These are phyloP conservation scores for Molorchus minor DNA, from an alignment of 2,888 invertebrate genomes.

Conservation along the genomic window DNA sequence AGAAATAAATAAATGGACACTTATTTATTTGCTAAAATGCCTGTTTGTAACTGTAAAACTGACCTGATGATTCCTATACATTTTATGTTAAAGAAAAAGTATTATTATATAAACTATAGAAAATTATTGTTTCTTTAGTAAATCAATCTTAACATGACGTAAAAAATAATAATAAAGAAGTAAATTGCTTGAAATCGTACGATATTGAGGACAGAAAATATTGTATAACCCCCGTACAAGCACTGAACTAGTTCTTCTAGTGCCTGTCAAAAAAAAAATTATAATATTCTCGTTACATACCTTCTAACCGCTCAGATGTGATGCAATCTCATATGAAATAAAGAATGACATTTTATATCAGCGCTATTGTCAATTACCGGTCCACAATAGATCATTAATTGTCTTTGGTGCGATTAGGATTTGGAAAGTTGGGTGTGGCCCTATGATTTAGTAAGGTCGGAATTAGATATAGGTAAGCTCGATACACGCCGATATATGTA, in stretches of 20 bases:
- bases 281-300: slow-evolving; percentile 17
- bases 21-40: too few relatives aligned
- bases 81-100: too few relatives aligned
- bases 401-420: slow-evolving; percentile 47
- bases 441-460: slow-evolving; percentile 39
- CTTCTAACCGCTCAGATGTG: slow-evolving; percentile 20
- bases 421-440: slow-evolving; percentile 49
- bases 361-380: slow-evolving; percentile 40
- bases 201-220: slow-evolving; percentile 1
- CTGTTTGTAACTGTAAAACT: too few relatives aligned
- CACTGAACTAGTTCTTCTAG: slow-evolving; percentile 15
- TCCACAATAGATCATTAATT: slow-evolving; percentile 51
- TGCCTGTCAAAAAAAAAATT: slow-evolving; percentile 13
- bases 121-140: too few relatives aligned
- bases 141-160: too few relatives aligned
- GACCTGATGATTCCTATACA: too few relatives aligned
- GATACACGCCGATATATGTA: slow-evolving; percentile 31
- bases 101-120: too few relatives aligned
- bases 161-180: too few relatives aligned
- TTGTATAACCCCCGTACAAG: neutral
- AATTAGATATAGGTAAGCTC: slow-evolving; percentile 33
- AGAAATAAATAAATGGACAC: too few relatives aligned
- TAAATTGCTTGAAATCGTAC: too few relatives aligned
- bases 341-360: slow-evolving; percentile 37
- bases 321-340: slow-evolving; percentile 25